These are phyloP conservation scores for Cryptocephalus primarius DNA, from an alignment of 2,888 invertebrate species.

Conservation along the genomic window DNA sequence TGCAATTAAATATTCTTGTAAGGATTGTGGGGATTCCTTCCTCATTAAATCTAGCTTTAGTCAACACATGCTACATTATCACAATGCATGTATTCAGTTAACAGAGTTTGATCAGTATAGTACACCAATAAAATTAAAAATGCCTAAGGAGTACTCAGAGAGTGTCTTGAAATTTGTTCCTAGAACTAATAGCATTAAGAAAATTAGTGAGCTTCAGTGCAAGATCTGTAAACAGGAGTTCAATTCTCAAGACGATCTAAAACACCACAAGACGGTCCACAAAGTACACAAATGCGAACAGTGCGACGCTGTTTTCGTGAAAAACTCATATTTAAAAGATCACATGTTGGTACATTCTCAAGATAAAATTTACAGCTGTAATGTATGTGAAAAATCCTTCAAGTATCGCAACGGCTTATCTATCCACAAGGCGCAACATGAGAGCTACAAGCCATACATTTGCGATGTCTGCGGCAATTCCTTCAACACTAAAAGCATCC, in stretches of 20 bases:
- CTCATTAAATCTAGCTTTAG: slow-evolving; percentile 9
- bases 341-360: slow-evolving; percentile 17
- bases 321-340: slow-evolving; percentile 15
- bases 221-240: slow-evolving; percentile 9
- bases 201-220: slow-evolving; percentile 7
- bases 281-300: slow-evolving; percentile 17
- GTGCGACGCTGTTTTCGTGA: slow-evolving; percentile 16
- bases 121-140: slow-evolving; percentile 7
- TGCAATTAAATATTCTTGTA: slow-evolving; percentile 7
- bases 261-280: slow-evolving; percentile 11
- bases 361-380: slow-evolving; percentile 19
- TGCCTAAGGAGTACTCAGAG: slow-evolving; percentile 5
- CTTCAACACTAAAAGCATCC: slow-evolving; percentile 22
- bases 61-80: slow-evolving; percentile 9
- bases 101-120: slow-evolving; percentile 6
- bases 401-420: slow-evolving; percentile 21
- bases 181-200: slow-evolving; percentile 1
- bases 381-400: slow-evolving; percentile 23
- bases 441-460: slow-evolving; percentile 21
- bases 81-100: slow-evolving; percentile 6
- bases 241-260: slow-evolving; percentile 3
- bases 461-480: slow-evolving; percentile 24
- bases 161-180: slow-evolving; percentile 7
- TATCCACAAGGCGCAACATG: slow-evolving; percentile 22
- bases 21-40: slow-evolving; percentile 9